A percentile compares a stretch with the other conserved stretches of the same genome.
These are phyloP conservation scores for Balearica regulorum DNA, from an alignment of 2,797 vertebrate species.

Conservation along the genomic window DNA sequence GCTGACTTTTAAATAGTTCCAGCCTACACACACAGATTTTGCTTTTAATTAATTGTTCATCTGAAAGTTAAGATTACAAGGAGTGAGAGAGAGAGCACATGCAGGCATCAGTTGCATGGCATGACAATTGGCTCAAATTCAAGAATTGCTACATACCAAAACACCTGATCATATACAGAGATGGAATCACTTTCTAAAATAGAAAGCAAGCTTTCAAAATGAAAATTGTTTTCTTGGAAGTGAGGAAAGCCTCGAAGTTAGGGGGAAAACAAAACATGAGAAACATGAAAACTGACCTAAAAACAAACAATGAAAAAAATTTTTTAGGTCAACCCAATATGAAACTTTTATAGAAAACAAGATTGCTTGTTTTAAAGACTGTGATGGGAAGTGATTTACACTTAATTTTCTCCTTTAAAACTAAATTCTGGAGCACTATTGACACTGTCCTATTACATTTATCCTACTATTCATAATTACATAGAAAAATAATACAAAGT, in stretches of 20 bases:
- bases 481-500: background rate
- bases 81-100: background rate
- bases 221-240: background rate
- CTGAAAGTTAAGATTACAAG: background rate
- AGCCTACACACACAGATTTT: background rate
- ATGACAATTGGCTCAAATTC: background rate
- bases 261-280: background rate
- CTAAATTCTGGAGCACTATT: background rate
- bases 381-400: background rate
- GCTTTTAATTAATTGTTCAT: background rate
- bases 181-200: background rate
- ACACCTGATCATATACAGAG: background rate
- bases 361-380: background rate
- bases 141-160: background rate
- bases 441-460: background rate
- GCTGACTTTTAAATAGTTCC: background rate
- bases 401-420: background rate
- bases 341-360: background rate
- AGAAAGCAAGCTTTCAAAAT: background rate
- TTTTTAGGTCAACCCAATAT: background rate
- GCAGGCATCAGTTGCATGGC: background rate
- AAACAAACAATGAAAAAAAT: background rate
- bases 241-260: background rate
- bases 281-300: background rate
- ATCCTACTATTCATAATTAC: background rate